Conservation (phyloP, 2,888 invertebrate genomes). For the Euzetes globulus region DNA sequence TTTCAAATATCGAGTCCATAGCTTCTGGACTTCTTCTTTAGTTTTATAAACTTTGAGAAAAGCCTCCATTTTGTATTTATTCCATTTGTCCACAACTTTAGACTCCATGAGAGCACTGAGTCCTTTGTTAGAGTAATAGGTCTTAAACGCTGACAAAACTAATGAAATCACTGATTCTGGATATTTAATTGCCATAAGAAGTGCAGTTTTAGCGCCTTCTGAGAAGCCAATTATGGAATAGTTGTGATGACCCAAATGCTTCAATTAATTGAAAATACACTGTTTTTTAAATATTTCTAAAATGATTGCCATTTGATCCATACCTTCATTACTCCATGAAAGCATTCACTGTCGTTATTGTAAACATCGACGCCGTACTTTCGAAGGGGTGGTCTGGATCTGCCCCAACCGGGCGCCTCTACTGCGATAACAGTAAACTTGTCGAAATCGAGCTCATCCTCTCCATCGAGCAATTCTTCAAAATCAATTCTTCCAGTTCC, state of each 20-base stretch:
- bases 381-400: slow-evolving; percentile 25
- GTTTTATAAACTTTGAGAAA: not conserved
- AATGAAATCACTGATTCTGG: slow-evolving; percentile 41
- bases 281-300: too few species aligned
- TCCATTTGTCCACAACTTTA: not conserved
- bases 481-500: not conserved
- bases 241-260: slow-evolving; percentile 21
- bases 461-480: not conserved
- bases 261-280: not conserved
- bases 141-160: not conserved
- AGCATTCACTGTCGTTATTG: slow-evolving; percentile 16
- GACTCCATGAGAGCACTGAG: not conserved
- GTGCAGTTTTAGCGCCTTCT: slow-evolving; percentile 47
- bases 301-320: too few species aligned
- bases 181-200: slow-evolving; percentile 46
- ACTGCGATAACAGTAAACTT: slow-evolving; percentile 9
- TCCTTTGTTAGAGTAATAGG: not conserved
- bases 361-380: not conserved
- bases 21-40: not conserved
- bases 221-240: slow-evolving; percentile 48
- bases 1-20: not conserved
- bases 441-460: slow-evolving; percentile 11
- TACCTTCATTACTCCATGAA: not conserved
- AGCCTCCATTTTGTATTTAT: not conserved
- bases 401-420: slow-evolving; percentile 32